phyloP scores from a whole-genome alignment of 1,140 invertebrate genomes.

The Saccostrea cuccullata region DNA sequence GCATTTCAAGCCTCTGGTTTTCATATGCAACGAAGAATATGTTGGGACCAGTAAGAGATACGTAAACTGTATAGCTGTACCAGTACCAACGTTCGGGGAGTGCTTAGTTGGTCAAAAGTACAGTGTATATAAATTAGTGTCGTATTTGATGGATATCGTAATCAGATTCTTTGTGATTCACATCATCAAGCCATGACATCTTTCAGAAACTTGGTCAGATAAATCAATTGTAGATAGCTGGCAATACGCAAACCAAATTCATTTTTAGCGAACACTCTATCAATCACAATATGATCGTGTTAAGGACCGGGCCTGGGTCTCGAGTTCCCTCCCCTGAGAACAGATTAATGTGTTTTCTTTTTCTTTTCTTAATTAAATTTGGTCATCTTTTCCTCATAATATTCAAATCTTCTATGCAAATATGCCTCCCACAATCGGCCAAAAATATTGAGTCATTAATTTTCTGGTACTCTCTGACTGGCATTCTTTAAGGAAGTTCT shows the following conservation, averaged over 20 bases:
- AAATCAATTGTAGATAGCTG: neutral
- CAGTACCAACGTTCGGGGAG: too few relatives aligned
- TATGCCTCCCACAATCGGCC: neutral
- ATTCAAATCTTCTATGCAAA: neutral
- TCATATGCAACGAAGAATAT: too few relatives aligned
- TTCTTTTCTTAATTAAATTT: conserved; percentile 14
- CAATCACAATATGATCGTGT: neutral
- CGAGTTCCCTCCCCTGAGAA: neutral
- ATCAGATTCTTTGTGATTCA: too few relatives aligned
- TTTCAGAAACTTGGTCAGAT: neutral
- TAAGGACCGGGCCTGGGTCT: neutral
- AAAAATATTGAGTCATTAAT: neutral
- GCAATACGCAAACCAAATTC: neutral
- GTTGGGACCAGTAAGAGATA: too few relatives aligned
- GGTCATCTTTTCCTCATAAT: conserved; percentile 10
- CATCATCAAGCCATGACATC: neutral
- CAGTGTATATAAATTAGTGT: too few relatives aligned
- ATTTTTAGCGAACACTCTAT: neutral
- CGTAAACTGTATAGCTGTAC: too few relatives aligned
- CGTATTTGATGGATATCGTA: too few relatives aligned
- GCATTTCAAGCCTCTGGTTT: too few relatives aligned
- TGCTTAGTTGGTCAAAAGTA: too few relatives aligned
- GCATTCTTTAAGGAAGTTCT: too few relatives aligned
- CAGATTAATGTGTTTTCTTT: neutral
- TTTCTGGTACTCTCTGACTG: too few relatives aligned